Conservation (phyloP, 2,888 invertebrate species). For the Ryuthela nishihirai region DNA sequence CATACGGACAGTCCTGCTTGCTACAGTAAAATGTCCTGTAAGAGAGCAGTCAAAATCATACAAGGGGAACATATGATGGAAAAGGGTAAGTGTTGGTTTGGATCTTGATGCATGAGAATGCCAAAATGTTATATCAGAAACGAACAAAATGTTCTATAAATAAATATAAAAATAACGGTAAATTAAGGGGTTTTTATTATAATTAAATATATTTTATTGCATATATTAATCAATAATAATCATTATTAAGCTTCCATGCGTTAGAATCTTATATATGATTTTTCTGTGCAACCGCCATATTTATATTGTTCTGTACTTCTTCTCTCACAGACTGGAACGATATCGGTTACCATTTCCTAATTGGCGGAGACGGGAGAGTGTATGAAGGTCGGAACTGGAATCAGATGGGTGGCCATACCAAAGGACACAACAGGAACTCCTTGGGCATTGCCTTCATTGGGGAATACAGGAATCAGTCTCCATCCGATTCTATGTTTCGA, state of each 20-base stretch:
- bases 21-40: background rate
- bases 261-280: background rate
- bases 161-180: too few species aligned
- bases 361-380: slow-evolving; percentile 72
- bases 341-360: slow-evolving; percentile 71
- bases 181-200: too few species aligned
- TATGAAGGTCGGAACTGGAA: slow-evolving; percentile 75
- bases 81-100: slow-evolving; percentile 13
- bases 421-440: slow-evolving; percentile 44
- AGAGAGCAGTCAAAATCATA: slow-evolving; percentile 3
- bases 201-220: background rate
- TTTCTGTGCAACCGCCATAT: background rate
- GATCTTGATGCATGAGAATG: too few species aligned
- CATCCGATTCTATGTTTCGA: slow-evolving; percentile 9
- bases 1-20: slow-evolving; percentile 13
- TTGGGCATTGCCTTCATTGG: slow-evolving; percentile 22
- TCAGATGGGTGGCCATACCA: slow-evolving; percentile 65
- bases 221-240: background rate
- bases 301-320: background rate
- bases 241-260: background rate
- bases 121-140: too few species aligned
- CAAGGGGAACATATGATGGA: slow-evolving; percentile 14
- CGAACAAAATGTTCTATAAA: too few species aligned
- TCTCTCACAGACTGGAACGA: slow-evolving; percentile 58
- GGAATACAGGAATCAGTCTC: slow-evolving; percentile 11